These are phyloP conservation scores for Enteromius viviparus DNA, from an alignment of 2,797 vertebrate genomes.

Conservation along the genomic window DNA sequence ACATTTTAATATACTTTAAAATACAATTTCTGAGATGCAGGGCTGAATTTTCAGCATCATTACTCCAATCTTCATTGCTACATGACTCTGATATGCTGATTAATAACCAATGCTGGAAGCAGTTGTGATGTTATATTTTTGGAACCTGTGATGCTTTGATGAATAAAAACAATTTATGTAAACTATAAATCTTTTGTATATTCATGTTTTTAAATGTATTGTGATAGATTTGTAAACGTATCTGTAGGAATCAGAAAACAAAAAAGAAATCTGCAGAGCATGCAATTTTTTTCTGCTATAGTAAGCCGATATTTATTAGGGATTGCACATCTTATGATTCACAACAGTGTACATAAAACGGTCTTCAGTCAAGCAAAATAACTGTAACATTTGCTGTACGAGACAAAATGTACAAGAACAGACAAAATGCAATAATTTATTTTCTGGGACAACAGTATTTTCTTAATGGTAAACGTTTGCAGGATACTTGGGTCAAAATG, in stretches of 20 bases:
- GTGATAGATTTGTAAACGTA: neutral
- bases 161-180: neutral
- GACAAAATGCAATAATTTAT: neutral
- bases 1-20: neutral
- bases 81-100: no score
- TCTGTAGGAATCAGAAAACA: neutral
- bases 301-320: slow-evolving; percentile 40
- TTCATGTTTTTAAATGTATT: neutral
- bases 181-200: neutral
- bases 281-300: slow-evolving; percentile 3
- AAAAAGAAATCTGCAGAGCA: neutral
- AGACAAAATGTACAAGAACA: neutral
- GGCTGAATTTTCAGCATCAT: neutral
- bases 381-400: neutral
- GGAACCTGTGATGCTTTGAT: neutral
- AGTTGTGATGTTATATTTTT: neutral
- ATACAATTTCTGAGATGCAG: no score
- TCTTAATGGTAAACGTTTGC: neutral
- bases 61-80: no score
- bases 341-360: neutral
- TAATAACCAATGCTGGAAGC: neutral
- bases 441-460: neutral
- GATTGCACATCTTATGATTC: slow-evolving; percentile 36
- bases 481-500: neutral
- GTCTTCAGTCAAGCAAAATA: slow-evolving; percentile 37